Evolutionary conservation across 2,888 invertebrate species (phyloP), one percentile per base, ranked within the genome.

Genomic region (Spodoptera littoralis): DNA sequence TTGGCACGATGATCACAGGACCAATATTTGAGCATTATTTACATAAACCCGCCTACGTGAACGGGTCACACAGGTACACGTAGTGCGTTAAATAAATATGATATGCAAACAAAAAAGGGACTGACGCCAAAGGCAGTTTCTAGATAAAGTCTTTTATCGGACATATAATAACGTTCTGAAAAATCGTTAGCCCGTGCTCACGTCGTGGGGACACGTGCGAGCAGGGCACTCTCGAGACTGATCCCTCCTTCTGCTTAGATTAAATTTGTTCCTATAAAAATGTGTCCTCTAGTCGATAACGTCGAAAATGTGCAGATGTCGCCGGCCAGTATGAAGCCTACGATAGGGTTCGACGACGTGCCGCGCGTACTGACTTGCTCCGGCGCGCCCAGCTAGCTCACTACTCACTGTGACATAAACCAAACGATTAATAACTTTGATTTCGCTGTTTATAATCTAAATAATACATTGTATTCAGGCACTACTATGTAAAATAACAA

Each of bases 241-340:
- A 92, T 91, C 92, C 92, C 89, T 91, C 82, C 86, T 87, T 88
- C 84, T 90, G 90, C 90, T 92, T 90, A 91, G 92, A 93, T 93
- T 93, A 93, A 92, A 92, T 92, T 93, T 92, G 92, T 88, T 91
- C 92, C 89, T 89, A 91, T 91, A 92, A 91, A 93, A 92, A 91
- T 90, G 90, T 88, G 88, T 88, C 87, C 89, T 88, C 85, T 76
- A 89, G 82, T 92, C 92, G 90, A 92, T 92, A 92, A 90, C 90
- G 89, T 86, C 84, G 86, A 87, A 89, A 90, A 91, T 91, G 90
- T 92, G 91, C 93, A 92, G 92, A 92, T 93, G 92, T 90, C 88
- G 88, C 88, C 90, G 88, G 88, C 80, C 88, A 89, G 86, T 90
- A 92, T 91, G 91, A 89, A 90, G 88, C 87, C 82, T 83, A 88